Conservation (phyloP, 2,888 invertebrate species). For the Apodemia duryi region DNA sequence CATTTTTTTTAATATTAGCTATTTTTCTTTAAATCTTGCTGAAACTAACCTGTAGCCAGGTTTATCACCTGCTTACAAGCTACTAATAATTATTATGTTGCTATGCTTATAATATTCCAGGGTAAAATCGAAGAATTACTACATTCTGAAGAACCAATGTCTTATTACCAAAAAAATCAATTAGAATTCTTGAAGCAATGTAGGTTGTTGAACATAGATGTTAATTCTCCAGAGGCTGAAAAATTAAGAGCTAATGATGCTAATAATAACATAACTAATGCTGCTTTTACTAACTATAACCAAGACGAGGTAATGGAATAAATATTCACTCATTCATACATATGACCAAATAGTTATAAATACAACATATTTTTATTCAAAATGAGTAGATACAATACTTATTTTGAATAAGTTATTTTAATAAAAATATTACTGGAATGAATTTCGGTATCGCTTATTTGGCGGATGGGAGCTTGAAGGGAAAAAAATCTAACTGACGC, state of each 20-base stretch:
- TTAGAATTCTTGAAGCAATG: conserved; percentile 71
- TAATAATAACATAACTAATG: conserved; percentile 48
- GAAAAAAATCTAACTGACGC: no score
- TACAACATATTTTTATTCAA: no score
- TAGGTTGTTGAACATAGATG: conserved; percentile 64
- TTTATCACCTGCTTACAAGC: not conserved
- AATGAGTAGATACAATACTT: no score
- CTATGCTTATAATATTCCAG: conserved; percentile 57
- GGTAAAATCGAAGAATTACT: conserved; percentile 50
- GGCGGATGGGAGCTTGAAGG: no score
- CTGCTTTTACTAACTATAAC: conserved; percentile 49
- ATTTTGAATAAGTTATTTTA: no score
- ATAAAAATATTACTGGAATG: no score
- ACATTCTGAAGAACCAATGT: conserved; percentile 61
- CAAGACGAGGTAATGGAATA: conserved; percentile 25
- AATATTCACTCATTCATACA: not conserved
- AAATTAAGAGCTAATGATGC: conserved; percentile 43
- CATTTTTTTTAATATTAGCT: no score
- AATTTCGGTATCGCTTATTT: no score
- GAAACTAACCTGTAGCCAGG: not conserved
- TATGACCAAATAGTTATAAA: no score
- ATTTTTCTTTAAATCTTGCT: not conserved
- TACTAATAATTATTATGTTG: conserved; percentile 28
- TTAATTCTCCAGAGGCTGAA: conserved; percentile 61
- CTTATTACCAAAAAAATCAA: conserved; percentile 69